Percentiles rank a stretch among this genome's conserved stretches.
Evolutionary conservation across 2,113 vertebrate genomes (phyloP).

Genomic region (Alouatta palliata): DNA sequence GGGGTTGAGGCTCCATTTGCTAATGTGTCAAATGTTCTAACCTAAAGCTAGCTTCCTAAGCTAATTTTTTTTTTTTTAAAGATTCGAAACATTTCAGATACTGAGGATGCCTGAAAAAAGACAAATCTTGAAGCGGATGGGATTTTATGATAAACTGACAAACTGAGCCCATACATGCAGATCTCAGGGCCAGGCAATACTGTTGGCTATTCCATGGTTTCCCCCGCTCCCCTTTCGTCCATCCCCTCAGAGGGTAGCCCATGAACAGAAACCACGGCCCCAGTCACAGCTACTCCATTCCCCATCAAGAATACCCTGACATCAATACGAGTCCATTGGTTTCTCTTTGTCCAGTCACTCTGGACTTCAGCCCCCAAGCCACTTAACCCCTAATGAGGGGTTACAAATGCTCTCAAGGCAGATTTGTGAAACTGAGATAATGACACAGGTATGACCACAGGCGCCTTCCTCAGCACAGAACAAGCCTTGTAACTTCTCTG

Average conservation of each 20-base stretch:
- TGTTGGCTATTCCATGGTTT: background rate
- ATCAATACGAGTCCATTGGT: background rate
- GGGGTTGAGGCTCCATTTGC: background rate
- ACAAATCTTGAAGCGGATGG: background rate
- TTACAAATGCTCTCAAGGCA: background rate
- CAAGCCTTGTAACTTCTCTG: background rate
- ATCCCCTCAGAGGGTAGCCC: background rate
- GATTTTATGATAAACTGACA: background rate
- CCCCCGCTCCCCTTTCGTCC: background rate
- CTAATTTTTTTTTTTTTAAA: background rate
- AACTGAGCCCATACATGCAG: background rate
- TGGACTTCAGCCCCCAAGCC: background rate
- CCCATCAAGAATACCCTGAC: background rate
- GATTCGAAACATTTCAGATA: background rate
- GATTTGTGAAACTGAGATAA: background rate
- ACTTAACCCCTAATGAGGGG: background rate
- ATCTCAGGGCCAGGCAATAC: background rate
- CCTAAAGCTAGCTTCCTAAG: background rate
- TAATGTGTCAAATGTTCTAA: background rate
- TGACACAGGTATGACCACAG: background rate
- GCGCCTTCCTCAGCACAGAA: background rate
- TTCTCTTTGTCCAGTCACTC: conserved; percentile 15
- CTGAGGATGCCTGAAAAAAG: background rate
- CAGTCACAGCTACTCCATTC: background rate
- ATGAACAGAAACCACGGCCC: background rate